Evolutionary conservation across 2,888 invertebrate genomes (phyloP).

Genomic region (Dorcus parallelipipedus): DNA sequence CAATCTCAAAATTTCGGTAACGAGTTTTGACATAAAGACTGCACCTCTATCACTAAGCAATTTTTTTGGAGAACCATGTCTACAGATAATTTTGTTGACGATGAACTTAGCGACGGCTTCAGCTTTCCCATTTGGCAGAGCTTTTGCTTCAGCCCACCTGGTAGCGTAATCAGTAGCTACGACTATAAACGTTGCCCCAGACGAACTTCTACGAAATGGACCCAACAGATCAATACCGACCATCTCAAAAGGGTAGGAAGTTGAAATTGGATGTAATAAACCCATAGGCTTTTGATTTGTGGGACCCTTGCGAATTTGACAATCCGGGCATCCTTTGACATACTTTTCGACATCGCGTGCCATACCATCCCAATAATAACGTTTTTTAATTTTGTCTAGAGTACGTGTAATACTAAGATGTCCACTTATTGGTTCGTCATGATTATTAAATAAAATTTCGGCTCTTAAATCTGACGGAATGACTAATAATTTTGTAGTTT

Average conservation of each 20-base stretch:
- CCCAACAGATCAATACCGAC: constrained; percentile 10
- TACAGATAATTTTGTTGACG: too few species aligned
- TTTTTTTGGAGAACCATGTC: too few species aligned
- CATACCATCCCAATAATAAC: constrained; percentile 24
- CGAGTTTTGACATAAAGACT: too few species aligned
- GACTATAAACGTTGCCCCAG: too few species aligned
- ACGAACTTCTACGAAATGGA: constrained; percentile 6
- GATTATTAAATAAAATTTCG: constrained; percentile 23
- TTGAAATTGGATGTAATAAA: constrained; percentile 10
- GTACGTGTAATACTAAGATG: constrained; percentile 24
- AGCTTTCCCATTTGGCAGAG: too few species aligned
- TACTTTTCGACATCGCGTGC: neutral
- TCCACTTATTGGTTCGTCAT: constrained; percentile 22
- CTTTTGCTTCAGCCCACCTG: too few species aligned
- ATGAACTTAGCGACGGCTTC: too few species aligned
- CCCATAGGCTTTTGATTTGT: constrained; percentile 17
- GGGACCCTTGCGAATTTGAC: constrained; percentile 23
- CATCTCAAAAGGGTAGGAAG: constrained; percentile 15
- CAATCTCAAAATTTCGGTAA: too few species aligned
- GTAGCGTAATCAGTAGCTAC: too few species aligned
- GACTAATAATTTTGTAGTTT: constrained; percentile 16
- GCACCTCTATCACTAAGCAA: too few species aligned
- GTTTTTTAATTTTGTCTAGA: constrained; percentile 18
- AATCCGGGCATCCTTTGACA: constrained; percentile 23
- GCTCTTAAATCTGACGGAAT: constrained; percentile 18